These are phyloP conservation scores for Ochotona curzoniae DNA, from an alignment of 2,113 vertebrate species.

Conservation along the genomic window DNA sequence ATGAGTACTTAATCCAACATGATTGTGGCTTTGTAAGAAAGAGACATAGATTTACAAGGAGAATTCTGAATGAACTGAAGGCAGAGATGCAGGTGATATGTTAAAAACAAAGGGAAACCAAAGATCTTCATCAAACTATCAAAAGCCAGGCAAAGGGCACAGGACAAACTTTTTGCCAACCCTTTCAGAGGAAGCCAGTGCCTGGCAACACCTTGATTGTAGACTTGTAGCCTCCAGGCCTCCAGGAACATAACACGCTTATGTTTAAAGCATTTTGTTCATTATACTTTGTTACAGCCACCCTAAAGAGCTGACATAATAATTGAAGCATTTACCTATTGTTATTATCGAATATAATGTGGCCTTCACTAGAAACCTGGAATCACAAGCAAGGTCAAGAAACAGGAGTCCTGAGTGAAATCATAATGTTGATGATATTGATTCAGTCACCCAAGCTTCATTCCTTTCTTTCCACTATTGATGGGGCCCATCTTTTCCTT, in stretches of 20 bases:
- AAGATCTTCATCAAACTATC: no score
- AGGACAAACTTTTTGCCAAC: neutral
- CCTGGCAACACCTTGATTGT: neutral
- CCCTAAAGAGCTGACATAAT: neutral
- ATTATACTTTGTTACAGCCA: neutral
- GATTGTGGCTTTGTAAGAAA: neutral
- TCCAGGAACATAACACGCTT: neutral
- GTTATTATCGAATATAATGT: neutral
- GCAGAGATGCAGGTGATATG: neutral
- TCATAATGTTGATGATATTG: neutral
- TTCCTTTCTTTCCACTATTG: neutral
- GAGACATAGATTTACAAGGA: neutral
- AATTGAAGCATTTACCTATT: neutral
- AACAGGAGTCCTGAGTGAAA: neutral
- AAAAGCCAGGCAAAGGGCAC: neutral
- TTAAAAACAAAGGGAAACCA: neutral
- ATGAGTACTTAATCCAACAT: neutral
- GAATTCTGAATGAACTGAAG: neutral
- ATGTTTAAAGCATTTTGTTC: neutral
- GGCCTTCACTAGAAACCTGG: neutral
- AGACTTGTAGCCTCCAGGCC: neutral
- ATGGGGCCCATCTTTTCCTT: neutral
- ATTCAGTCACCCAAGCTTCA: neutral
- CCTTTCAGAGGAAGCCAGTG: neutral
- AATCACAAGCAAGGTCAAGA: neutral